phyloP scores from a whole-genome alignment of 2,797 vertebrate species.

The Botia almorhae region DNA sequence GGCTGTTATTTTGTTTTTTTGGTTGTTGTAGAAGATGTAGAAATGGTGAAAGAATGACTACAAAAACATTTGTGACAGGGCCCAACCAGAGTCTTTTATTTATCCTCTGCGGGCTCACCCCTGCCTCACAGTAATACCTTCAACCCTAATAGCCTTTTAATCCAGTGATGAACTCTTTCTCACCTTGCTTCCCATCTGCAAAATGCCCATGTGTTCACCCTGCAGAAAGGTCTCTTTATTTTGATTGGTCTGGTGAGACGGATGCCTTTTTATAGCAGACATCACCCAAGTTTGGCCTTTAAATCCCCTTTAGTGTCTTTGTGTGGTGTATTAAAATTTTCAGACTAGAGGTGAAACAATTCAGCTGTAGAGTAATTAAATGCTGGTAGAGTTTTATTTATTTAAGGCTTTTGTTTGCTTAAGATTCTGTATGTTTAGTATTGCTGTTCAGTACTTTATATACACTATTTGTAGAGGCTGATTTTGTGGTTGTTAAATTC shows the following conservation, averaged over 20 bases:
- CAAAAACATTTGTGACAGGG: slow-evolving; percentile 57
- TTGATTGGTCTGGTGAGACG: slow-evolving; percentile 28
- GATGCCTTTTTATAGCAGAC: slow-evolving; percentile 45
- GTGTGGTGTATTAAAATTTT: not conserved
- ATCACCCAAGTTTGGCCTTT: slow-evolving; percentile 41
- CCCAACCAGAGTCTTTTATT: slow-evolving; percentile 48
- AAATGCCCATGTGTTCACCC: slow-evolving; percentile 22
- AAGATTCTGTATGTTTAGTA: no score
- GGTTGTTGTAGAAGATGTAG: slow-evolving; percentile 47
- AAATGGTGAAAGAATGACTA: slow-evolving; percentile 37
- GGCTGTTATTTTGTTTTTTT: slow-evolving; percentile 49
- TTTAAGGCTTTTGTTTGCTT: no score
- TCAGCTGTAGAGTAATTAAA: not conserved
- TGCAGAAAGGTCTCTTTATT: slow-evolving; percentile 27
- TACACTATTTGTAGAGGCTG: no score
- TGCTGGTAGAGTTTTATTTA: no score
- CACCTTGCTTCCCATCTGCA: slow-evolving; percentile 69
- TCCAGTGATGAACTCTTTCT: slow-evolving; percentile 75
- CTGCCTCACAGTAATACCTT: slow-evolving; percentile 49
- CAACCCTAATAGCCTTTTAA: slow-evolving; percentile 64
- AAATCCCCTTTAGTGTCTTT: slow-evolving; percentile 9
- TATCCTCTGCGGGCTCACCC: slow-evolving; percentile 16
- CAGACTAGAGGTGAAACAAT: not conserved
- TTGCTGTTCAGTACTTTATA: no score
- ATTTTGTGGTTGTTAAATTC: no score